Evolutionary conservation across 1,140 invertebrate species (phyloP).

Genomic region (Fopius arisanus): DNA sequence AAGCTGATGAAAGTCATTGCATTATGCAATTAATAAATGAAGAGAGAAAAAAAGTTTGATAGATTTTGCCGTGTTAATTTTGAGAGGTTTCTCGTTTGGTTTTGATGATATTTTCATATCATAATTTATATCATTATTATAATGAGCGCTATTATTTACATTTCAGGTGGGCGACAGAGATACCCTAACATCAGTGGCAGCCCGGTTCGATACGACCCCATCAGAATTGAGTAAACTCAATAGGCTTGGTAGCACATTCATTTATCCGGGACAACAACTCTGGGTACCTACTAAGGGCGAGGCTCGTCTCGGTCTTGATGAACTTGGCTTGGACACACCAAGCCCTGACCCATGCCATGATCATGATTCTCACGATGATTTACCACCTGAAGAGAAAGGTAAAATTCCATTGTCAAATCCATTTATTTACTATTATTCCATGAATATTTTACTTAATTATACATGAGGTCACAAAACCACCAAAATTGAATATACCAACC

Average conservation of each 20-base stretch:
- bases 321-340: slow-evolving; percentile 43
- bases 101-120: too few relatives aligned
- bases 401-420: too few relatives aligned
- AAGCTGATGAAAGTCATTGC: too few relatives aligned
- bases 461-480: too few relatives aligned
- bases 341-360: slow-evolving; percentile 56
- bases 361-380: slow-evolving; percentile 67
- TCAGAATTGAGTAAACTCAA: slow-evolving; percentile 96
- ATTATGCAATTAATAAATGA: too few relatives aligned
- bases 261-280: slow-evolving; percentile 93
- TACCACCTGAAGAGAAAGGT: slow-evolving; percentile 72
- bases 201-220: slow-evolving; percentile 95
- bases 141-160: slow-evolving; percentile 30
- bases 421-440: too few relatives aligned
- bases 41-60: too few relatives aligned
- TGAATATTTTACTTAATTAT: too few relatives aligned
- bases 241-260: slow-evolving; percentile 86
- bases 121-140: too few relatives aligned
- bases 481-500: too few relatives aligned
- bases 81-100: too few relatives aligned
- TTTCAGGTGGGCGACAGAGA: slow-evolving; percentile 85
- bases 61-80: too few relatives aligned
- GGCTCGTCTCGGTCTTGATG: slow-evolving; percentile 43
- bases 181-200: slow-evolving; percentile 93
- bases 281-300: slow-evolving; percentile 79